Percentiles rank a stretch among this genome's conserved stretches.
phyloP scores from a whole-genome alignment of 1,140 invertebrate genomes.

The Paracyclopina nana region DNA sequence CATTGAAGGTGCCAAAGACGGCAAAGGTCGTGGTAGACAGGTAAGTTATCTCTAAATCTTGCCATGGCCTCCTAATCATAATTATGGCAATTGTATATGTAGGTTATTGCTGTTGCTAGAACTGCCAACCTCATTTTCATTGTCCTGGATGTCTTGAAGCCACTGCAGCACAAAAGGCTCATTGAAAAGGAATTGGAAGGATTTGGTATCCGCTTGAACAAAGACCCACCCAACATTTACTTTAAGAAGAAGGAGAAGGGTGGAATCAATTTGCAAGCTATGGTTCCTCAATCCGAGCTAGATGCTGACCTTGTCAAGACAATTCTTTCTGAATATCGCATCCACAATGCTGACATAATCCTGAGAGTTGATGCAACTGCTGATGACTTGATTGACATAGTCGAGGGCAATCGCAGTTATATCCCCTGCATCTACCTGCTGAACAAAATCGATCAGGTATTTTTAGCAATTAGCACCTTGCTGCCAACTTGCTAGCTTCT shows the following conservation, averaged over 20 bases:
- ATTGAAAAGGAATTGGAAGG: slow-evolving; percentile 97
- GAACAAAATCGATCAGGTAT: slow-evolving; percentile 90
- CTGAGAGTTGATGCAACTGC: slow-evolving; percentile 78
- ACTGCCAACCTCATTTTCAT: slow-evolving; percentile 97
- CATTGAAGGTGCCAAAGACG: slow-evolving; percentile 99
- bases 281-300: slow-evolving; percentile 68
- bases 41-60: no score
- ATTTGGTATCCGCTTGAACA: slow-evolving; percentile 66
- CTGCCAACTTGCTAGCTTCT: no score
- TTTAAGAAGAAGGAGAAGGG: slow-evolving; percentile 97
- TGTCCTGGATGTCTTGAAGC: slow-evolving; percentile 92
- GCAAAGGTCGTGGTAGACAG: slow-evolving; percentile 92
- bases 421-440: slow-evolving; percentile 95
- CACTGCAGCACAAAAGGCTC: slow-evolving; percentile 81
- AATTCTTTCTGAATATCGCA: slow-evolving; percentile 92
- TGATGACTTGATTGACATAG: slow-evolving; percentile 95
- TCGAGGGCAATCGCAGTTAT: slow-evolving; percentile 96
- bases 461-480: no score
- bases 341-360: slow-evolving; percentile 94
- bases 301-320: slow-evolving; percentile 87
- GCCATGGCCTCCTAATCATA: no score
- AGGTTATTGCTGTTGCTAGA: slow-evolving; percentile 94
- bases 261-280: slow-evolving; percentile 65
- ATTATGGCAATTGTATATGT: no score
- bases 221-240: slow-evolving; percentile 87